These are phyloP conservation scores for Lepus europaeus DNA, from an alignment of 2,113 vertebrate species.

Conservation along the genomic window DNA sequence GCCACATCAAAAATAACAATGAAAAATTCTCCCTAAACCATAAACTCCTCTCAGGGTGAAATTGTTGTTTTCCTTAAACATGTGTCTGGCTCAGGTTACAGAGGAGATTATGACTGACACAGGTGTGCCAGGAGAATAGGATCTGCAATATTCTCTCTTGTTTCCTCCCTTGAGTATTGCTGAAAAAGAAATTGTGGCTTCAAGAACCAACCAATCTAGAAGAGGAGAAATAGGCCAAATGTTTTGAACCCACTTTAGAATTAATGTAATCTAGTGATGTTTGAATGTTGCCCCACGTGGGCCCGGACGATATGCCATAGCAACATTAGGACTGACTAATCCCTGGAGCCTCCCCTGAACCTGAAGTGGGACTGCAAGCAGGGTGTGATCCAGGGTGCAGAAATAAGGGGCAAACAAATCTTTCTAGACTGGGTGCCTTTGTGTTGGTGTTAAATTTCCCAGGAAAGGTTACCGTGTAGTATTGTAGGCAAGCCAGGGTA, in stretches of 20 bases:
- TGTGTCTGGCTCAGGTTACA: background rate
- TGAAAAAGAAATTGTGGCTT: background rate
- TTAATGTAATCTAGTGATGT: accelerated
- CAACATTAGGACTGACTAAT: background rate
- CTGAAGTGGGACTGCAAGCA: background rate
- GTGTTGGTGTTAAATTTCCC: background rate
- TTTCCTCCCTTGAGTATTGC: background rate
- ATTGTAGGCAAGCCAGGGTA: background rate
- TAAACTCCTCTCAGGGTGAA: background rate
- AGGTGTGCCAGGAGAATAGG: background rate
- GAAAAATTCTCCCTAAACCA: background rate
- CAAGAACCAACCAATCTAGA: background rate
- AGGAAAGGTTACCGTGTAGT: background rate
- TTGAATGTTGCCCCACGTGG: background rate
- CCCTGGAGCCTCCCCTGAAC: background rate
- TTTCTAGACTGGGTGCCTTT: background rate
- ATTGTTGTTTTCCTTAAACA: background rate
- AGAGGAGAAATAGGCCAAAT: background rate
- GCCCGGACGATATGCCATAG: background rate
- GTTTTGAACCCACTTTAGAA: background rate
- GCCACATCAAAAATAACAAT: background rate
- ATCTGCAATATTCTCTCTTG: background rate
- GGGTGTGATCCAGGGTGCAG: background rate
- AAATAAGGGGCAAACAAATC: background rate
- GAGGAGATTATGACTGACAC: background rate